These are phyloP conservation scores for Chromobotia macracanthus DNA, from an alignment of 2,797 vertebrate species.

Conservation along the genomic window DNA sequence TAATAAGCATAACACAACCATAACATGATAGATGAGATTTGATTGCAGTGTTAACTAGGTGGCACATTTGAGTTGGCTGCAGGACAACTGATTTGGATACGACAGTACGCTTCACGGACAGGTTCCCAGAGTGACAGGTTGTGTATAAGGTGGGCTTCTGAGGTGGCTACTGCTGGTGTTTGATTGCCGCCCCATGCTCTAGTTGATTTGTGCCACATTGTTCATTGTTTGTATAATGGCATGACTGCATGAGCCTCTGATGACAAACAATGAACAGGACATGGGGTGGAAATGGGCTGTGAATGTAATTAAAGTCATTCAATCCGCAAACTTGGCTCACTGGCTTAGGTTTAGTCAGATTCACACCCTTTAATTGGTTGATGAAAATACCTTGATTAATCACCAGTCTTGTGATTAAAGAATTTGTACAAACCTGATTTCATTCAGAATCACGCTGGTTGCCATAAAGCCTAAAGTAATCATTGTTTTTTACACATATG, in stretches of 20 bases:
- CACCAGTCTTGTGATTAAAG: not conserved
- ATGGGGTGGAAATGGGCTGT: constrained; percentile 11
- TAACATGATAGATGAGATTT: constrained; percentile 6
- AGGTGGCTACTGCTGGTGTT: constrained; percentile 5
- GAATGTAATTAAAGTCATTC: constrained; percentile 2
- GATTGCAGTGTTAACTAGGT: not conserved
- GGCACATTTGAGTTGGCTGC: not conserved
- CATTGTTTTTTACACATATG: not conserved
- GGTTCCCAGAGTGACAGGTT: constrained; percentile 12
- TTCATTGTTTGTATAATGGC: constrained; percentile 67
- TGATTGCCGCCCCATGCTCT: not conserved
- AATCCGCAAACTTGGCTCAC: not conserved
- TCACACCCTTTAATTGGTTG: constrained; percentile 12
- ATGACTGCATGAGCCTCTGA: constrained; percentile 68
- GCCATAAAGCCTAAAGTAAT: not conserved
- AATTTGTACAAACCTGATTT: not conserved
- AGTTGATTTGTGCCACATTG: constrained; percentile 8
- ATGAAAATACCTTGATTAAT: constrained; percentile 8
- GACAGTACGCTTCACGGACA: not conserved
- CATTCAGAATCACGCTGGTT: not conserved
- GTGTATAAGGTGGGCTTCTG: constrained; percentile 20
- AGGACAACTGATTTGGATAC: not conserved
- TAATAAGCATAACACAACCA: not conserved
- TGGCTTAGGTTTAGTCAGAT: constrained; percentile 9
- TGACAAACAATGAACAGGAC: constrained; percentile 65